Evolutionary conservation across 2,113 vertebrate genomes (phyloP), one percentile per base, ranked within the genome.

Genomic region (Leuciscus idus): DNA sequence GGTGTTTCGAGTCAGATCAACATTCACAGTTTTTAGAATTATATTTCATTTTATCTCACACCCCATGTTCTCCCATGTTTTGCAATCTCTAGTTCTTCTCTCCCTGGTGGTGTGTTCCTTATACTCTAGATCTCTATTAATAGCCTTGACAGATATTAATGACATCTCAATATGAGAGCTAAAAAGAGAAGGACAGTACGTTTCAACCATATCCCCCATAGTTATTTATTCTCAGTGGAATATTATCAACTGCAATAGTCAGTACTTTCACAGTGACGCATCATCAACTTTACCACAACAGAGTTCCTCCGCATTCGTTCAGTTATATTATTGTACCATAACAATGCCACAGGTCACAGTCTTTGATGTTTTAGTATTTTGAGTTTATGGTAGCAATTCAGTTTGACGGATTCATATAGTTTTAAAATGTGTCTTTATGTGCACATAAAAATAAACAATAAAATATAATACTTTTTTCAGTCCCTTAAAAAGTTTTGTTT

Each of bases 91-190:
- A 85, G 75, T 78, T 86, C 33, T 52, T 36, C 55, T 89, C 66
- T 88, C 84, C 73, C 82, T 86, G 52, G 66, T 90, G 91, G 75
- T 91, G 89, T 76, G 84, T 92, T 89, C 92, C 91, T 87, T 93
- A 90, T 86, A 91, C 90, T 82, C 91, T 88, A 87, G 84, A 84
- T 46, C 59, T 88, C 90, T 95, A 95, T 92, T 94, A 93, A 90
- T 93, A 94, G 90, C 88, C n/a, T 21, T 43, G 84, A 89, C 87
- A 72, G 81, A 93, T 93, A 93, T 92, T 93, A 92, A 93, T 91
- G 93, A 89, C 81, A 89, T 87, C 88, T 90, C 73, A 73, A 76
- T 81, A 87, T 86, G 87, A 86, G 88, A 83, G 72, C 87, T 84
- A 87, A 92, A 89, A 90, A 89, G 81, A 89, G 87, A 89, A 92